A percentile compares a stretch with the other conserved stretches of the same genome.
Conservation (phyloP, 2,797 vertebrate genomes). For the Microhierax caerulescens region DNA sequence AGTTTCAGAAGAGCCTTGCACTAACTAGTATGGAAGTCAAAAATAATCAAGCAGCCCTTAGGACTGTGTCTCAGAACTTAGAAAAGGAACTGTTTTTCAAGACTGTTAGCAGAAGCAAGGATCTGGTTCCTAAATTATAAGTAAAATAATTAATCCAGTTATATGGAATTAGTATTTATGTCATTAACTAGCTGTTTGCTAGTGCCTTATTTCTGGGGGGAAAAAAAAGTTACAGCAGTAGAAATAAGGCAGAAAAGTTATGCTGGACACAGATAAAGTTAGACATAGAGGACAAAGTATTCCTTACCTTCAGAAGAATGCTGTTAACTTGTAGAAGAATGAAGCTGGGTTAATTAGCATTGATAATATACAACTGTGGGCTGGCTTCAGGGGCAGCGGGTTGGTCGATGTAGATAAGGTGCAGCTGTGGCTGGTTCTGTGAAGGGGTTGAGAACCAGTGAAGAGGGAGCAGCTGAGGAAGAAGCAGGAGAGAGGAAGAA, state of each 20-base stretch:
- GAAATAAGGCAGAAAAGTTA: neutral
- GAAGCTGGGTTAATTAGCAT: too few relatives aligned
- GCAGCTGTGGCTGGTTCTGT: too few relatives aligned
- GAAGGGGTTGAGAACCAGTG: too few relatives aligned
- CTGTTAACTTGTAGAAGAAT: too few relatives aligned
- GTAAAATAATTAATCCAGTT: neutral
- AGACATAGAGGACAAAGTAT: neutral
- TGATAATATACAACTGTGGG: too few relatives aligned
- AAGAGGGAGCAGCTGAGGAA: too few relatives aligned
- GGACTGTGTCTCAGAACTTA: neutral
- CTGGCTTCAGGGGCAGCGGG: too few relatives aligned
- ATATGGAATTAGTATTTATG: neutral
- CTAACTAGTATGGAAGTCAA: neutral
- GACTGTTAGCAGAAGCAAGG: neutral
- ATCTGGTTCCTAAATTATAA: neutral
- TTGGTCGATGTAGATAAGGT: too few relatives aligned
- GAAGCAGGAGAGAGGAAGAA: too few relatives aligned
- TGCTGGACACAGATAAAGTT: neutral
- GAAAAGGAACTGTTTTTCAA: fast-evolving
- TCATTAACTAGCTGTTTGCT: neutral
- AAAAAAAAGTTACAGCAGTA: neutral
- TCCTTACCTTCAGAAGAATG: neutral
- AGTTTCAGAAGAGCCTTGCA: neutral
- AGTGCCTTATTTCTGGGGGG: neutral
- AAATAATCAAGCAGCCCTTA: neutral